Evolutionary conservation across 1,140 invertebrate genomes (phyloP), one percentile per base, ranked within the genome.

Genomic region (Lordiphosa stackelbergi): DNA sequence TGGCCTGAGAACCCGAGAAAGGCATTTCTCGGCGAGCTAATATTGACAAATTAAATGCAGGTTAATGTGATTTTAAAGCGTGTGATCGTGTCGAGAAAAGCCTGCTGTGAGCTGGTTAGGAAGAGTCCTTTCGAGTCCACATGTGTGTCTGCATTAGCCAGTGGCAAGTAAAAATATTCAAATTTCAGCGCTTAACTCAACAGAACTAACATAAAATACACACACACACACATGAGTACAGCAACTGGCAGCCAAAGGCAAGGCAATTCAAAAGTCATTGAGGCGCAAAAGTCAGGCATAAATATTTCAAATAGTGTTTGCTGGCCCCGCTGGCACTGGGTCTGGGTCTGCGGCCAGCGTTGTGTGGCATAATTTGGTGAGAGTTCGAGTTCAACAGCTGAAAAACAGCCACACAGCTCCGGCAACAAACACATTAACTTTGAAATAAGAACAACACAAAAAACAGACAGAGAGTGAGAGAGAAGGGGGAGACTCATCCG

Each of bases 181-280:
- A 48, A 55, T 16, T 43, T 40, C 48, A 10, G 48, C 8, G 53
- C 47, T 49, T 61, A 69, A 59, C 49, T 48, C 28, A 40, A 28
- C 7, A 69, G 64, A 69, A 68, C 49, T 42, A 52, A 73, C 53
- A 56, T 52, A 48, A 40, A 5, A 47, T 11, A 34, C 5, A 35
- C 13, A 36, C 34, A 37, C 31, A 48, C 24, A 49, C 35, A 49
- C 69, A 66, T 66, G 66, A 71, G 69, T 73, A 53, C 6, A 1
- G 47, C 61, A 72, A 72, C 59, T 56, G 52, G 77, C 77, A 83
- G 77, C 77, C 77, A 81, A 83, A 83, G 78, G 78, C 77, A 83
- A 79, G 77, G 77, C 77, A 83, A 83, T 83, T 83, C 77, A 83
- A 83, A 83, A 83, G 77, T 83, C 77, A 83, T 83, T 83, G 77